phyloP scores from a whole-genome alignment of 2,797 vertebrate species.

The Argyrosomus regius region DNA sequence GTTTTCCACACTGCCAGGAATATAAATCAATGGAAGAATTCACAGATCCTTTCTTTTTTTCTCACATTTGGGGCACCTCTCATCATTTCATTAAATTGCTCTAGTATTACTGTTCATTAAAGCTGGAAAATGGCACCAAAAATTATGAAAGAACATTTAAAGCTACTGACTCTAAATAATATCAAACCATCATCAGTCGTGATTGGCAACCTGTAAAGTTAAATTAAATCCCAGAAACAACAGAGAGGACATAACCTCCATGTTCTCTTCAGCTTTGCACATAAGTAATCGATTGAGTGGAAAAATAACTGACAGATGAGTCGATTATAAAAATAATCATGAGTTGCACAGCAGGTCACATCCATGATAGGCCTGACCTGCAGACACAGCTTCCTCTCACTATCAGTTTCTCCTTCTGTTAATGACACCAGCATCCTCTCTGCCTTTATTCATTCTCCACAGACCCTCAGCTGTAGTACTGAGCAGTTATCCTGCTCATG shows the following conservation, averaged over 20 bases:
- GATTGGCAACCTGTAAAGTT: too few relatives aligned
- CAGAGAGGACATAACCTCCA: neutral
- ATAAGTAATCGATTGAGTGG: neutral
- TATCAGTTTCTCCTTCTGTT: neutral
- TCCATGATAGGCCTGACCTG: neutral
- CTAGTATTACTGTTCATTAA: too few relatives aligned
- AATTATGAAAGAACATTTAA: too few relatives aligned
- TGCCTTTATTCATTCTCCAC: neutral
- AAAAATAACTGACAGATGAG: too few relatives aligned
- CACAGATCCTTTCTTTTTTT: neutral
- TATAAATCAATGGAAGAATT: neutral
- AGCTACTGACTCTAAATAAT: too few relatives aligned
- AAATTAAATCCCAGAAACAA: neutral
- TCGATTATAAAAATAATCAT: neutral
- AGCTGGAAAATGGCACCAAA: too few relatives aligned
- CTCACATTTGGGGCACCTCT: neutral
- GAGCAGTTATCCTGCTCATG: neutral
- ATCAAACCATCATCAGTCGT: too few relatives aligned
- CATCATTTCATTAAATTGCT: too few relatives aligned
- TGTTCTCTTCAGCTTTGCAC: neutral
- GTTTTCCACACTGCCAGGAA: neutral
- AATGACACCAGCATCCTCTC: constrained; percentile 9
- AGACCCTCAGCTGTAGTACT: neutral
- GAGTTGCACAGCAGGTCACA: neutral
- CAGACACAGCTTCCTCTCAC: neutral